Conservation (phyloP, 1,140 invertebrate species). For the Nautilus pompilius region DNA sequence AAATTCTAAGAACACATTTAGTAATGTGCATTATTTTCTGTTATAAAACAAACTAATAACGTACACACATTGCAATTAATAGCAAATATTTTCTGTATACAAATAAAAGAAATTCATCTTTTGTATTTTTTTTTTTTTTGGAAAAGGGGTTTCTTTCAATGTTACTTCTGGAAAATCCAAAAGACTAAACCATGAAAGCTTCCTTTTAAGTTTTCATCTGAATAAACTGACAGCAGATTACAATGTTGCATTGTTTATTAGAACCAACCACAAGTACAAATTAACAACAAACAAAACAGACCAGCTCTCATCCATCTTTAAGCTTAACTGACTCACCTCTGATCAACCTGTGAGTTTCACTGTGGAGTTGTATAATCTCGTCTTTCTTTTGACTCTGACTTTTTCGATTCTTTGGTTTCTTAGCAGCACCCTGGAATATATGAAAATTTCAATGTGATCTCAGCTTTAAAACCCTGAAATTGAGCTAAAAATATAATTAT, state of each 20-base stretch:
- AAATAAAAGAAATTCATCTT: not conserved
- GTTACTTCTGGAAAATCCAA: not conserved
- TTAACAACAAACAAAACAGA: not conserved
- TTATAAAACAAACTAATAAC: not conserved
- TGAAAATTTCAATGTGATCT: no score
- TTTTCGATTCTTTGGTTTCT: constrained; percentile 16
- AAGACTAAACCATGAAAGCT: not conserved
- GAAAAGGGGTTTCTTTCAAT: not conserved
- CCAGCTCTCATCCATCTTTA: not conserved
- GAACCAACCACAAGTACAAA: not conserved
- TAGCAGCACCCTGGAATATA: constrained; percentile 33
- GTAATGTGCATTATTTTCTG: not conserved
- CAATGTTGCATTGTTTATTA: not conserved
- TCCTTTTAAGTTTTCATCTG: not conserved
- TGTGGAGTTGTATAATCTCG: constrained; percentile 30
- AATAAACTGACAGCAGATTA: not conserved
- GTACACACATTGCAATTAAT: not conserved
- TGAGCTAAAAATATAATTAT: no score
- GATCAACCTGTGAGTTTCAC: constrained; percentile 41
- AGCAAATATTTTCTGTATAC: not conserved
- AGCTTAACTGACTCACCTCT: constrained; percentile 25
- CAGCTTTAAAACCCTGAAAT: no score
- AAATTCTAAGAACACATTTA: not conserved
- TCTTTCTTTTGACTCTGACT: constrained; percentile 14
- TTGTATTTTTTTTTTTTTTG: constrained; percentile 2